phyloP scores from a whole-genome alignment of 2,797 vertebrate genomes.

The Neostethus bicornis region DNA sequence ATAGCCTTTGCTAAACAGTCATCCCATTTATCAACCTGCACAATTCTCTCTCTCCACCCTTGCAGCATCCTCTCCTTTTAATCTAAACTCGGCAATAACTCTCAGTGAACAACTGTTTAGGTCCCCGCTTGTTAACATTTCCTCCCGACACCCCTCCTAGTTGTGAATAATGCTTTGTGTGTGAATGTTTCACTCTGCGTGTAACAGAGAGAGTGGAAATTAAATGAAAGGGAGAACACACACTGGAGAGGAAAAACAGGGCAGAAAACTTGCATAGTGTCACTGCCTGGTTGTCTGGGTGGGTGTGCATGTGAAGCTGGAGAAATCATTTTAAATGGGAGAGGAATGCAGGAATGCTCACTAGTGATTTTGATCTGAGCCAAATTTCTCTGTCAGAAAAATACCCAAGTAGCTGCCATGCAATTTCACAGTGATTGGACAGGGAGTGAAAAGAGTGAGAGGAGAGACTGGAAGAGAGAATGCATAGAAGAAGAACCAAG shows the following conservation, averaged over 20 bases:
- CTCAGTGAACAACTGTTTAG: constrained; percentile 25
- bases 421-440: constrained; percentile 77
- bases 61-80: constrained; percentile 18
- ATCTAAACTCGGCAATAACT: constrained; percentile 25
- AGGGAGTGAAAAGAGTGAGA: constrained; percentile 45
- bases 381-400: constrained; percentile 70
- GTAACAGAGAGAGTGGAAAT: constrained; percentile 5
- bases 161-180: constrained; percentile 32
- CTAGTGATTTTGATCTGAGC: constrained; percentile 67
- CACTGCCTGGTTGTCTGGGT: constrained; percentile 45
- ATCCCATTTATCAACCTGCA: constrained; percentile 15
- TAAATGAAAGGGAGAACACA: constrained; percentile 14
- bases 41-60: constrained; percentile 19
- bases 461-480: constrained; percentile 25
- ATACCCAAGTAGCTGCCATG: constrained; percentile 62
- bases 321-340: constrained; percentile 70
- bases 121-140: constrained; percentile 28
- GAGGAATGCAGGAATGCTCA: constrained; percentile 61
- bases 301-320: constrained; percentile 59
- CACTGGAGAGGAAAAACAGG: constrained; percentile 30
- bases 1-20: constrained; percentile 25
- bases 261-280: constrained; percentile 31
- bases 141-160: constrained; percentile 14
- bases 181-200: constrained; percentile 20
- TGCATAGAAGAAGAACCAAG: constrained; percentile 32